A percentile compares a stretch with the other conserved stretches of the same genome.
phyloP scores from a whole-genome alignment of 2,888 invertebrate genomes.

The Pomacea canaliculata region DNA sequence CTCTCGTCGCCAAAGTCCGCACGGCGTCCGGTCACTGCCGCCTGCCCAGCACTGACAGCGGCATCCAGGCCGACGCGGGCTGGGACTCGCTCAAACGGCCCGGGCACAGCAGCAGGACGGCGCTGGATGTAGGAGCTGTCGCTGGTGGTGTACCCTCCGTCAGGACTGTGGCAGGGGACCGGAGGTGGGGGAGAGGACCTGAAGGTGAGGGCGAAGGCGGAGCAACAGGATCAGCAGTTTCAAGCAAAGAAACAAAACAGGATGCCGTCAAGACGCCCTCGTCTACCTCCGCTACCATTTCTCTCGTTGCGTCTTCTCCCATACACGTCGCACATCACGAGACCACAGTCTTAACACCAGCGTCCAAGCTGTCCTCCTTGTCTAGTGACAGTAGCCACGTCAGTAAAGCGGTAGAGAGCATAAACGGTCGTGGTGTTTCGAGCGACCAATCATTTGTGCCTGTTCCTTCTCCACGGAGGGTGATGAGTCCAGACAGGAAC shows the following conservation, averaged over 20 bases:
- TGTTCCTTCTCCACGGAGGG: neutral
- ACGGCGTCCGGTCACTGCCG: slow-evolving; percentile 12
- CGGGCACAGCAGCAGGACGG: slow-evolving; percentile 38
- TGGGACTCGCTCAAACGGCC: slow-evolving; percentile 48
- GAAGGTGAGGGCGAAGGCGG: neutral
- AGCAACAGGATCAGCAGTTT: neutral
- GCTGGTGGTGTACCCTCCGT: neutral
- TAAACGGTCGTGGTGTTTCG: no score
- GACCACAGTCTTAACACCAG: no score
- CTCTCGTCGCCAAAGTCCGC: slow-evolving; percentile 37
- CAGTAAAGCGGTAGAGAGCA: neutral
- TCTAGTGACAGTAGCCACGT: no score
- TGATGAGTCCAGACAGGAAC: neutral
- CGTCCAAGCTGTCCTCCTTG: neutral
- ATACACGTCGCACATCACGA: no score
- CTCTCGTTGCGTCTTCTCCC: neutral
- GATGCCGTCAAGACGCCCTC: neutral
- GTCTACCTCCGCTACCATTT: neutral
- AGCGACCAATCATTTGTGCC: no score
- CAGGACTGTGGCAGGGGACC: neutral
- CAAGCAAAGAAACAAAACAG: neutral
- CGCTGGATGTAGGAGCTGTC: neutral
- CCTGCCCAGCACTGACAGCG: slow-evolving; percentile 24
- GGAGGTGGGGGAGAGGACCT: neutral
- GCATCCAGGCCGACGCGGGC: slow-evolving; percentile 34